Conservation (phyloP, 2,113 vertebrate species). For the Aphelocoma coerulescens region DNA sequence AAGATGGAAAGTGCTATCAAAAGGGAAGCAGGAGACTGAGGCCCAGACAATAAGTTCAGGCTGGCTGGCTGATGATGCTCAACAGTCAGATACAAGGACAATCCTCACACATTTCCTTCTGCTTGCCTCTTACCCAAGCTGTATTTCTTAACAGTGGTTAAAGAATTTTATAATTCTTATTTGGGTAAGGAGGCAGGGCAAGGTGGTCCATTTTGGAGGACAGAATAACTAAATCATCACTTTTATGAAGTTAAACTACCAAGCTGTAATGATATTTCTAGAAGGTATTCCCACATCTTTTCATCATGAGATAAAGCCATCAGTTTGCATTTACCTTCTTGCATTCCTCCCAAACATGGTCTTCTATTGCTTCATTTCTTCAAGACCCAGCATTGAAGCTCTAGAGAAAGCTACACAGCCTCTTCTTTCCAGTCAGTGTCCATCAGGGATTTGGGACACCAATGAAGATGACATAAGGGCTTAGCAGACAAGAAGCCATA, state of each 20-base stretch:
- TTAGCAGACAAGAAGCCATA: background rate
- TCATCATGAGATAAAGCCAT: background rate
- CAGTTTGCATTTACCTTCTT: background rate
- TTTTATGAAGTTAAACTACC: background rate
- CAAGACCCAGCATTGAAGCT: background rate
- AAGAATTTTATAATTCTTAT: background rate
- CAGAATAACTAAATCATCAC: background rate
- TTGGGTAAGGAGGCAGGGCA: background rate
- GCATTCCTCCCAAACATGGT: background rate
- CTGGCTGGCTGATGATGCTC: background rate
- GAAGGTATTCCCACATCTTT: background rate
- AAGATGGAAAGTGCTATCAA: background rate
- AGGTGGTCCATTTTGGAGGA: background rate
- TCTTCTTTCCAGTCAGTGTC: background rate
- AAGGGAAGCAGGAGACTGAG: background rate
- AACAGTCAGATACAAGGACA: background rate
- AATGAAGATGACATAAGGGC: background rate
- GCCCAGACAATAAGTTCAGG: background rate
- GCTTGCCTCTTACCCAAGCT: background rate
- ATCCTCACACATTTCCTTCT: background rate
- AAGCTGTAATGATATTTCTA: background rate
- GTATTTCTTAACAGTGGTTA: background rate
- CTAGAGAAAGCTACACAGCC: background rate
- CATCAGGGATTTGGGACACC: background rate
- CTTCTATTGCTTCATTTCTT: background rate